A percentile compares a stretch with the other conserved stretches of the same genome.
Evolutionary conservation across 1,140 invertebrate genomes (phyloP).

Genomic region (Danaus melanippus): DNA sequence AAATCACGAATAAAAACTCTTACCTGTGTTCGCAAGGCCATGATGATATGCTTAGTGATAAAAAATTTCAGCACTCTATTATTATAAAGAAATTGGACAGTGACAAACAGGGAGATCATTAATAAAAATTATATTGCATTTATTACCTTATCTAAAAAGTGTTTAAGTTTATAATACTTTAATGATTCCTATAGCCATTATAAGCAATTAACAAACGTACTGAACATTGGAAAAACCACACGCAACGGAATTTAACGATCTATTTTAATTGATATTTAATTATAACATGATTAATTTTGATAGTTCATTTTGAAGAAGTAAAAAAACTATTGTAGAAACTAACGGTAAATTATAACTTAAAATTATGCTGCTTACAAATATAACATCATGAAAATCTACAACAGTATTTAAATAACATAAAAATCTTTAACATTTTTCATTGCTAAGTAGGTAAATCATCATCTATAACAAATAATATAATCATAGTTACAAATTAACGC

Average conservation of each 20-base stretch:
- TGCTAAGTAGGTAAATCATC: too few relatives aligned
- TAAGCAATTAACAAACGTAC: conserved; percentile 2
- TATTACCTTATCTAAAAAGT: not conserved
- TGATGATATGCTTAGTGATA: conserved; percentile 1
- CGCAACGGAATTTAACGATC: conserved; percentile 7
- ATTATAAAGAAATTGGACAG: too few relatives aligned
- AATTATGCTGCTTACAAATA: too few relatives aligned
- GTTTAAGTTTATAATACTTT: conserved; percentile 1
- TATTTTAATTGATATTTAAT: conserved; percentile 6
- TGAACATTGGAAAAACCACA: conserved; percentile 4
- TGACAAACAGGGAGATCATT: conserved; percentile 1
- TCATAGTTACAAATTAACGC: too few relatives aligned
- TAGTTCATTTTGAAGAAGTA: too few relatives aligned
- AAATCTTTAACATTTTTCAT: too few relatives aligned
- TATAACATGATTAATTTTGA: not conserved
- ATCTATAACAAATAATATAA: too few relatives aligned
- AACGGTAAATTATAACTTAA: too few relatives aligned
- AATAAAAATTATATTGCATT: conserved; percentile 1
- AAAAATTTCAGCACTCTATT: not conserved
- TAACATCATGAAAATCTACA: too few relatives aligned
- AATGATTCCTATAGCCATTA: not conserved
- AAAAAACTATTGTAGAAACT: too few relatives aligned
- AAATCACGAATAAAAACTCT: not conserved
- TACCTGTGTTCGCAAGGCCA: conserved; percentile 7
- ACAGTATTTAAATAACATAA: too few relatives aligned